Evolutionary conservation across 2,888 invertebrate species (phyloP).

Genomic region (Aphrophora alni): DNA sequence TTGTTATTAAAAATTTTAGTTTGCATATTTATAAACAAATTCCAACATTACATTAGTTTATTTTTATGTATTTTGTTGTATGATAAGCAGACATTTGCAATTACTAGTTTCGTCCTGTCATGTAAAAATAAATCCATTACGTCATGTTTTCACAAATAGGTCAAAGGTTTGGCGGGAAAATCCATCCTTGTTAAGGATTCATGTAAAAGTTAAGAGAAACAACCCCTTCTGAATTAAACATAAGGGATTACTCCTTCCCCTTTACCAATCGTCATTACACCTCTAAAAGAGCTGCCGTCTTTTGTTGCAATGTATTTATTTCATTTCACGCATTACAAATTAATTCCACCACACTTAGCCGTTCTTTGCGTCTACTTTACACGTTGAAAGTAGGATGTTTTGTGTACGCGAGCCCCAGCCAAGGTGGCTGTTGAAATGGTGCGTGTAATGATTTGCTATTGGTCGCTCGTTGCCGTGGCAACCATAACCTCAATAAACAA

Average conservation of each 20-base stretch:
- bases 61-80: too few species aligned
- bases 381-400: too few species aligned
- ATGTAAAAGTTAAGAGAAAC: background rate
- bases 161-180: background rate
- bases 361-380: too few species aligned
- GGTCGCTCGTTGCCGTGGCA: slow-evolving; percentile 36
- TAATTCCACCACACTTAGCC: too few species aligned
- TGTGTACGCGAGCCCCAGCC: background rate
- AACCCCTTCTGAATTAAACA: slow-evolving; percentile 4
- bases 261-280: background rate
- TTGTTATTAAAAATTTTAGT: too few species aligned
- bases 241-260: background rate
- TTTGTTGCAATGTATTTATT: background rate
- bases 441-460: slow-evolving; percentile 39
- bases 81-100: too few species aligned
- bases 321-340: too few species aligned
- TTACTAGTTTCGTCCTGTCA: too few species aligned
- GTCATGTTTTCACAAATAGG: background rate
- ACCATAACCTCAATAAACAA: slow-evolving; percentile 40
- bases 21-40: too few species aligned
- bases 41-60: too few species aligned
- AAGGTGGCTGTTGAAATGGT: slow-evolving; percentile 29
- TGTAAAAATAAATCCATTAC: too few species aligned
- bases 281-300: background rate
- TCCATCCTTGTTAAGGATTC: background rate